phyloP scores from a whole-genome alignment of 2,797 vertebrate species.

The Alauda arvensis region DNA sequence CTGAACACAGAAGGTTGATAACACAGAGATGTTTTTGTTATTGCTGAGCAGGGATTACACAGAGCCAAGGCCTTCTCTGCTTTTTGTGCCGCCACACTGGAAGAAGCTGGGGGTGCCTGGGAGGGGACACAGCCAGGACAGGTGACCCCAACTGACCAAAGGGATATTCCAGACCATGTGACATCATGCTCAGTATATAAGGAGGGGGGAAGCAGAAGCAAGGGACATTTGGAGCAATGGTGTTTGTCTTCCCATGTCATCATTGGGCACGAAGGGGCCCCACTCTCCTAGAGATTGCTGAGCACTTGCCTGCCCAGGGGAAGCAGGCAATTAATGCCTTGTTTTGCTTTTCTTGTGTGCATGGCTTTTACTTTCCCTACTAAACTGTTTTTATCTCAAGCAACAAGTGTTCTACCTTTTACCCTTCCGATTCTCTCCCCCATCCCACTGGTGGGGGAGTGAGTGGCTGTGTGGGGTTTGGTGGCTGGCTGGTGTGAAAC shows the following conservation, averaged over 20 bases:
- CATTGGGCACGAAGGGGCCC: fast-evolving
- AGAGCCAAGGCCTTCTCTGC: not conserved
- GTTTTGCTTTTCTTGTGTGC: not conserved
- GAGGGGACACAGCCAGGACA: fast-evolving
- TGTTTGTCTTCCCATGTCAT: not conserved
- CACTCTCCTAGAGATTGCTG: not conserved
- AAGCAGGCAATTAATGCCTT: not conserved
- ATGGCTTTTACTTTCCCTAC: not conserved
- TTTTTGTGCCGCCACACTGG: fast-evolving
- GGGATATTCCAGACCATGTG: not conserved
- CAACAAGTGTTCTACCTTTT: not conserved
- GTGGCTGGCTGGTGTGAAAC: not conserved
- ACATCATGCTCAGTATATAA: fast-evolving
- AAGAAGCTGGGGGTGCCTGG: fast-evolving
- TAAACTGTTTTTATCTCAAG: not conserved
- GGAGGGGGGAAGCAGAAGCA: not conserved
- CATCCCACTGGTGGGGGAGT: not conserved
- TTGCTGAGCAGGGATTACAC: not conserved
- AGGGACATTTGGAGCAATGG: not conserved
- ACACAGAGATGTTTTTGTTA: not conserved
- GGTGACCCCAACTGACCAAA: not conserved
- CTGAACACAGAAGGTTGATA: not conserved
- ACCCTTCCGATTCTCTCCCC: not conserved
- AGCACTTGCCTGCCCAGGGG: not conserved
- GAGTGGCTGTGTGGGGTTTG: not conserved